Conservation (phyloP, 2,888 invertebrate genomes). For the Dorcus parallelipipedus region DNA sequence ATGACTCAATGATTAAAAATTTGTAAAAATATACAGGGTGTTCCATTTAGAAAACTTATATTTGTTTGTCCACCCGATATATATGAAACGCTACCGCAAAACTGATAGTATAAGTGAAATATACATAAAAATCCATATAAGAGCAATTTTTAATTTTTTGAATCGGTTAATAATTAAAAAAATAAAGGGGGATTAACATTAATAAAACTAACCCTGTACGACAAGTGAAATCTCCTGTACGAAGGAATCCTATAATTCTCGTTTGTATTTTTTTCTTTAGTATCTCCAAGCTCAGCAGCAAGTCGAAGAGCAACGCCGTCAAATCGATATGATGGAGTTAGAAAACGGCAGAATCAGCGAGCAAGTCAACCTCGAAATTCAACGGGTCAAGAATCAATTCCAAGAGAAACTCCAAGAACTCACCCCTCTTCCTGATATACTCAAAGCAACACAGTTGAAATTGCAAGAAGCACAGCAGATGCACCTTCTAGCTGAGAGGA, state of each 20-base stretch:
- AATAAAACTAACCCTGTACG: too few species aligned
- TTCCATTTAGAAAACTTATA: too few species aligned
- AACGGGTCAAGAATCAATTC: constrained; percentile 67
- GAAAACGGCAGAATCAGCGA: constrained; percentile 68
- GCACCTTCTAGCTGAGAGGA: constrained; percentile 63
- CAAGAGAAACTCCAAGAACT: constrained; percentile 70
- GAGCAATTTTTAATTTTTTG: too few species aligned
- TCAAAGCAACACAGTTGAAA: constrained; percentile 65
- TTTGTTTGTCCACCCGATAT: too few species aligned
- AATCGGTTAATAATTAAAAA: too few species aligned
- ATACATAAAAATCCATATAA: too few species aligned
- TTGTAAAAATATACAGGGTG: too few species aligned
- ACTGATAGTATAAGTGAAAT: too few species aligned
- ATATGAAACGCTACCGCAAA: too few species aligned
- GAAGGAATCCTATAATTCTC: neutral
- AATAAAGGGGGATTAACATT: too few species aligned
- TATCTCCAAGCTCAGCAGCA: constrained; percentile 66
- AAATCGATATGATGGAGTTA: constrained; percentile 69
- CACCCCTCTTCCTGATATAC: constrained; percentile 64
- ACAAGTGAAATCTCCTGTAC: too few species aligned
- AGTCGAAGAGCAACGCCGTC: constrained; percentile 67
- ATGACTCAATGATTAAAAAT: too few species aligned
- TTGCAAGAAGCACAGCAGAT: constrained; percentile 67
- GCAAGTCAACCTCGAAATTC: constrained; percentile 68
- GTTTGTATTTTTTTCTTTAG: constrained; percentile 26